Evolutionary conservation across 2,888 invertebrate species (phyloP).

Genomic region (Lepidocyrtinus sp.): DNA sequence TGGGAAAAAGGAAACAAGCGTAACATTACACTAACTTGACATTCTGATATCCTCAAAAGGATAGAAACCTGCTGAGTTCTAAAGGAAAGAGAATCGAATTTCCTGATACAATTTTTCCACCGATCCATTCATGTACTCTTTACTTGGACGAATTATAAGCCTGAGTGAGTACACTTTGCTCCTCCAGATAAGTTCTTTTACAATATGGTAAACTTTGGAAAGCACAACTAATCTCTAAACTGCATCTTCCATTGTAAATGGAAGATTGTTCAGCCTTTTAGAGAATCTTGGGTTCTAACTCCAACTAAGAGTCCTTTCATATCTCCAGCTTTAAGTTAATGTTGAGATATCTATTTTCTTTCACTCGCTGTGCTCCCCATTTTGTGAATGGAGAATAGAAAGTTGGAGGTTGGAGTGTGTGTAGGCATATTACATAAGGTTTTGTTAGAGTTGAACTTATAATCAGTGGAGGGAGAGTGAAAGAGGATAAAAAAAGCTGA

Average conservation of each 20-base stretch:
- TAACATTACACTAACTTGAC: background rate
- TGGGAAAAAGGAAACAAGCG: background rate
- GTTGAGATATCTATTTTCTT: too few relatives aligned
- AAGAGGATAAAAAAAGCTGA: slow-evolving; percentile 1
- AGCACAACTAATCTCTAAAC: slow-evolving; percentile 40
- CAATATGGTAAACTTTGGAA: slow-evolving; percentile 23
- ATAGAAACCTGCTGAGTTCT: background rate
- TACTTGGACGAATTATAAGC: too few relatives aligned
- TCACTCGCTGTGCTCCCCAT: too few relatives aligned
- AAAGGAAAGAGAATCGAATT: slow-evolving; percentile 36
- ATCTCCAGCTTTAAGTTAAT: too few relatives aligned
- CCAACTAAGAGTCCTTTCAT: too few relatives aligned
- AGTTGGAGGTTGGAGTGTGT: too few relatives aligned
- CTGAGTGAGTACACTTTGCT: background rate
- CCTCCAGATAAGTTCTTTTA: background rate
- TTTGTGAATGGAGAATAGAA: too few relatives aligned
- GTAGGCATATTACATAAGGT: too few relatives aligned
- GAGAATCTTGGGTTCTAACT: too few relatives aligned
- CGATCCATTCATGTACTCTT: slow-evolving; percentile 33
- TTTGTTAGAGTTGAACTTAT: too few relatives aligned
- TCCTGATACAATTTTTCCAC: slow-evolving; percentile 43
- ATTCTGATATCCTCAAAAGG: background rate
- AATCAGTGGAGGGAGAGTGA: too few relatives aligned
- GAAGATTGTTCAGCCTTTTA: too few relatives aligned
- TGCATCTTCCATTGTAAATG: slow-evolving; percentile 24